phyloP scores from a whole-genome alignment of 2,113 vertebrate genomes.

The Accipiter virgatus region DNA sequence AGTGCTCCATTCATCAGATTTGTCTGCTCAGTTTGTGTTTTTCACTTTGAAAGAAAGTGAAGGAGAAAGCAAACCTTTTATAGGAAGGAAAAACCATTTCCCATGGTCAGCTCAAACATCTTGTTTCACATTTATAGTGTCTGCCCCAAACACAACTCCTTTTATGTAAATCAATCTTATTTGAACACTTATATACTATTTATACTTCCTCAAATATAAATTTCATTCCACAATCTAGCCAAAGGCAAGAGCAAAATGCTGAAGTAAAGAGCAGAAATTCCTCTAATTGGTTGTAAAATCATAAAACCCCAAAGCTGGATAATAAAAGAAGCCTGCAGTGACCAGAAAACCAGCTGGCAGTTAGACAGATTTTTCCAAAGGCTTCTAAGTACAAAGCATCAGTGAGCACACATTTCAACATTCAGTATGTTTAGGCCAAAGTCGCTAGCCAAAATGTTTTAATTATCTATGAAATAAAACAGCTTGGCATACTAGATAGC shows the following conservation, averaged over 20 bases:
- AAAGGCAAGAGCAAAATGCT: not conserved
- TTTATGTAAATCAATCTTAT: not conserved
- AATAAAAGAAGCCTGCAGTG: not conserved
- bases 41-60: not conserved
- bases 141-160: not conserved
- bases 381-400: not conserved
- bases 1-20: not conserved
- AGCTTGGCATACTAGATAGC: conserved; percentile 4
- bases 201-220: not conserved
- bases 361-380: not conserved
- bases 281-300: not conserved
- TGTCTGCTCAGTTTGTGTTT: not conserved
- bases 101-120: not conserved
- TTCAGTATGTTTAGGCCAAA: not conserved
- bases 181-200: not conserved
- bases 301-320: not conserved
- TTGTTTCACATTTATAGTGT: not conserved
- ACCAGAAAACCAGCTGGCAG: conserved; percentile 4
- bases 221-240: not conserved
- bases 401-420: not conserved
- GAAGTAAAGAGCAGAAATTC: not conserved
- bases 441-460: conserved; percentile 12
- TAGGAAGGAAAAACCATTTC: not conserved
- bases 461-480: conserved; percentile 36
- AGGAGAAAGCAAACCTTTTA: not conserved